phyloP scores from a whole-genome alignment of 2,113 vertebrate genomes.

The Coptodon rendalli region DNA sequence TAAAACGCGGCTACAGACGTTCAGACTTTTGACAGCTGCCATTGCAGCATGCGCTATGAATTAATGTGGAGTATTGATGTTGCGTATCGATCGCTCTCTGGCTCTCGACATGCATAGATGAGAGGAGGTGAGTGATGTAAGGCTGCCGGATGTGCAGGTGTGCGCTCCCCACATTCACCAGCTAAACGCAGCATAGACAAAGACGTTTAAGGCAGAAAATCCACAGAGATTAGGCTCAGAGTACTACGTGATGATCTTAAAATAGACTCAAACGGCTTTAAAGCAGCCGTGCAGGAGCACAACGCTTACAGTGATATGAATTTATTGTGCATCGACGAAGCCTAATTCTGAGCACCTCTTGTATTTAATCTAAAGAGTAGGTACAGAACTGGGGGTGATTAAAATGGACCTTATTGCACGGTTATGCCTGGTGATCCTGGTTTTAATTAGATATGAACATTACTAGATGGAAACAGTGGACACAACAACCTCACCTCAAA shows the following conservation, averaged over 20 bases:
- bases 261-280: slow-evolving; percentile 6
- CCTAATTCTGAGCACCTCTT: background rate
- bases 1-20: slow-evolving; percentile 22
- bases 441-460: background rate
- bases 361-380: background rate
- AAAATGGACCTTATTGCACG: background rate
- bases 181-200: background rate
- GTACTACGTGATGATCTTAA: background rate
- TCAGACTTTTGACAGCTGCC: slow-evolving; percentile 1
- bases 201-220: background rate
- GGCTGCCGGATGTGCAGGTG: background rate
- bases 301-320: background rate
- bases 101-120: slow-evolving; percentile 11
- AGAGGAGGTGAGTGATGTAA: background rate
- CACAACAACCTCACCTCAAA: fast-evolving
- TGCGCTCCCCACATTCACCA: background rate
- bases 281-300: background rate
- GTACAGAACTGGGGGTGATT: background rate
- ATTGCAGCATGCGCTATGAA: slow-evolving; percentile 13
- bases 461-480: background rate
- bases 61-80: slow-evolving; percentile 29
- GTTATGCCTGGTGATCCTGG: background rate
- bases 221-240: slow-evolving; percentile 4
- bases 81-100: slow-evolving; percentile 20
- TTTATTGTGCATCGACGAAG: background rate